A percentile compares a stretch with the other conserved stretches of the same genome.
phyloP scores from a whole-genome alignment of 2,113 vertebrate species.

The Pagrus major region DNA sequence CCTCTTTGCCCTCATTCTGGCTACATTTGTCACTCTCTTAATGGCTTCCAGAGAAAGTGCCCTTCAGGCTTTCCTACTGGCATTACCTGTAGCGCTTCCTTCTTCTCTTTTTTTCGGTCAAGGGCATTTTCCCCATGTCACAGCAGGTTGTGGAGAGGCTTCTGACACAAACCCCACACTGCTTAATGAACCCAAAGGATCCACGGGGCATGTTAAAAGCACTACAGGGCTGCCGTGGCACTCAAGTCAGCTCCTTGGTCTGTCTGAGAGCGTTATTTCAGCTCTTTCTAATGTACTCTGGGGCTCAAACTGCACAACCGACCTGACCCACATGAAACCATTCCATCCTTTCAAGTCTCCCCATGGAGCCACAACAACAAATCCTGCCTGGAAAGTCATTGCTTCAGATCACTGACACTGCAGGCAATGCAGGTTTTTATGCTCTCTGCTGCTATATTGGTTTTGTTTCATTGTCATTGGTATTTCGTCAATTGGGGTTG shows the following conservation, averaged over 20 bases:
- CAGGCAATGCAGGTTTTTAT: constrained; percentile 33
- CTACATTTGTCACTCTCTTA: constrained; percentile 25
- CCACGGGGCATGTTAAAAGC: constrained; percentile 69
- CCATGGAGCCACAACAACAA: constrained; percentile 56
- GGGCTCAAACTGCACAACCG: constrained; percentile 63
- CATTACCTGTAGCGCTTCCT: constrained; percentile 30
- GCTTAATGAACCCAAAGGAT: constrained; percentile 68
- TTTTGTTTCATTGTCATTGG: constrained; percentile 34
- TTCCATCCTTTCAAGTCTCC: constrained; percentile 68
- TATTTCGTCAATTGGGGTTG: constrained; percentile 19
- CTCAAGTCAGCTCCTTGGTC: constrained; percentile 57
- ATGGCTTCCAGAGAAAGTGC: constrained; percentile 41
- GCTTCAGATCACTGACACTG: constrained; percentile 24
- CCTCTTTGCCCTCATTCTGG: background rate
- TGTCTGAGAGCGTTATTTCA: constrained; percentile 66
- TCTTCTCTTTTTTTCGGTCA: constrained; percentile 21
- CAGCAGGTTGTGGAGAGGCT: constrained; percentile 36
- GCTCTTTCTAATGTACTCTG: constrained; percentile 73
- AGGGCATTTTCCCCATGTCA: constrained; percentile 49
- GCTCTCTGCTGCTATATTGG: constrained; percentile 9
- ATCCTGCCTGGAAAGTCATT: constrained; percentile 28
- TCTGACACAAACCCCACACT: constrained; percentile 57
- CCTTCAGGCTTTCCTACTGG: constrained; percentile 32
- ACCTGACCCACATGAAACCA: constrained; percentile 71
- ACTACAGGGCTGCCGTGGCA: constrained; percentile 54